These are phyloP conservation scores for Osedax fenrisi DNA, from an alignment of 2,888 invertebrate species.

Conservation along the genomic window DNA sequence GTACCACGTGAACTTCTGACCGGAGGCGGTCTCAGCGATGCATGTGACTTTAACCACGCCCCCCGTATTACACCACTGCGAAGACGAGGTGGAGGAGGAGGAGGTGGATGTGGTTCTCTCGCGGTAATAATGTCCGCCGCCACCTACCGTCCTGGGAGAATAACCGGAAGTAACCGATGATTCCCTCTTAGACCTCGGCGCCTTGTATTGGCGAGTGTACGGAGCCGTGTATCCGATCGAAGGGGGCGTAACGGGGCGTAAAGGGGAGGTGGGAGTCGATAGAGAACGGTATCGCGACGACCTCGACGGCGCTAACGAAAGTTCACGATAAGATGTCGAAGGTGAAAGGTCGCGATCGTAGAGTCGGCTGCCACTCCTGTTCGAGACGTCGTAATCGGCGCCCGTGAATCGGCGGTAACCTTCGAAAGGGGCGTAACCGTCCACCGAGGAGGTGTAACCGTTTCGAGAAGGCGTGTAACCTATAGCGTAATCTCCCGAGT, in stretches of 20 bases:
- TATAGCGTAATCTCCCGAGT: not conserved
- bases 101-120: too few species aligned
- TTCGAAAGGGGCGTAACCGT: not conserved
- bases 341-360: not conserved
- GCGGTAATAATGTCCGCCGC: too few species aligned
- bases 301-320: not conserved
- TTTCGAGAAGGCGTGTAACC: not conserved
- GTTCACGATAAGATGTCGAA: not conserved
- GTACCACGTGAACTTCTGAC: not conserved
- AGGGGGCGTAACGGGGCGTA: not conserved
- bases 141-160: too few species aligned
- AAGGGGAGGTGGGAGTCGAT: not conserved
- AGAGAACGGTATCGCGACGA: not conserved
- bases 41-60: not conserved
- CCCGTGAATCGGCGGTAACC: not conserved
- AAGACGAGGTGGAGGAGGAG: not conserved
- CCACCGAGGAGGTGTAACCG: too few species aligned
- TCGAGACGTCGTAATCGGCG: not conserved
- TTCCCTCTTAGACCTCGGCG: not conserved
- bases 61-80: not conserved
- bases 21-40: not conserved
- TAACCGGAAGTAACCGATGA: too few species aligned
- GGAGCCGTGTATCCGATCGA: not conserved
- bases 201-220: not conserved
- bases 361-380: too few species aligned